These are phyloP conservation scores for Trichogramma evanescens DNA, from an alignment of 2,888 invertebrate species.

Conservation along the genomic window DNA sequence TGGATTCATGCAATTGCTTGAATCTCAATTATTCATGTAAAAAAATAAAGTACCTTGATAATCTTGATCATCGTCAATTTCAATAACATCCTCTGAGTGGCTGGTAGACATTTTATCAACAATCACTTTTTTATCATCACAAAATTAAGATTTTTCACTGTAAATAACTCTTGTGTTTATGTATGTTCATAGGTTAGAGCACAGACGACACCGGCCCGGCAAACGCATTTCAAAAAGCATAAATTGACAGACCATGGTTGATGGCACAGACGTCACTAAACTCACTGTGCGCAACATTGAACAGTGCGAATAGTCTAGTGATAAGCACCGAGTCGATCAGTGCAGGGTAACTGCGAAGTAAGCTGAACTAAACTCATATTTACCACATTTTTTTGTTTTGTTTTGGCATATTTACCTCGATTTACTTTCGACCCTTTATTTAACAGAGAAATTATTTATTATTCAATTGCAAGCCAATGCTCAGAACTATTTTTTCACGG, in stretches of 20 bases:
- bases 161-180: too few species aligned
- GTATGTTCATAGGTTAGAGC: not conserved
- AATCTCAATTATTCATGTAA: not conserved
- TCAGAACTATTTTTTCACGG: constrained; percentile 31
- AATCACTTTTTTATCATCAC: not conserved
- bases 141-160: not conserved
- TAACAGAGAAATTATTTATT: too few species aligned
- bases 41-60: constrained; percentile 31
- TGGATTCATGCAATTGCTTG: not conserved
- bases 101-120: constrained; percentile 26
- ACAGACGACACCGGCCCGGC: not conserved
- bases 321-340: not conserved
- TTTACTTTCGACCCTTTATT: too few species aligned
- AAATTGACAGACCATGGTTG: not conserved
- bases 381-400: constrained; percentile 14
- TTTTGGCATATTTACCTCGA: too few species aligned
- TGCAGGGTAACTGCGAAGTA: constrained; percentile 16
- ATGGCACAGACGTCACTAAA: not conserved
- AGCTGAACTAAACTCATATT: constrained; percentile 9
- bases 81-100: constrained; percentile 27
- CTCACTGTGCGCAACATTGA: not conserved
- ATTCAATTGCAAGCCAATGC: constrained; percentile 13
- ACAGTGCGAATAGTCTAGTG: not conserved
- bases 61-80: constrained; percentile 27
- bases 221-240: not conserved